phyloP scores from a whole-genome alignment of 2,797 vertebrate species.

The Melanitta fusca region DNA sequence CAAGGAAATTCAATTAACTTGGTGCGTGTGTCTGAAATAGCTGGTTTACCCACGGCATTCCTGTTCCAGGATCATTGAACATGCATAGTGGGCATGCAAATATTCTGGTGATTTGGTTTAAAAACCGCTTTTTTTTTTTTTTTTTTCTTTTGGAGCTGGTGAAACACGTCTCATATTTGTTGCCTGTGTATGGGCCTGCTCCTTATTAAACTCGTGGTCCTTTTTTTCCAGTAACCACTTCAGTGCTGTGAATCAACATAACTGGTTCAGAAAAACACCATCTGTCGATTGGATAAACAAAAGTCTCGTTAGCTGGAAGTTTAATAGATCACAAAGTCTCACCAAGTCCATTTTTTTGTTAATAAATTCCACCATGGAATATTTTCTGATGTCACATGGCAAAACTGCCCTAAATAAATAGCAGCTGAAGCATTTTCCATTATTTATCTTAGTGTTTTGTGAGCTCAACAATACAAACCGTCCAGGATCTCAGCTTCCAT shows the following conservation, averaged over 20 bases:
- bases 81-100: neutral
- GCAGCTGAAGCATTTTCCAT: constrained; percentile 52
- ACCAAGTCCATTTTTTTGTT: constrained; percentile 61
- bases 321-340: constrained; percentile 68
- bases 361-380: constrained; percentile 64
- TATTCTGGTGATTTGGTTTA: constrained; percentile 31
- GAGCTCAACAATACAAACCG: constrained; percentile 36
- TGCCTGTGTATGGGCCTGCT: constrained; percentile 22
- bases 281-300: constrained; percentile 78
- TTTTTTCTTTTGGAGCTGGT: constrained; percentile 1
- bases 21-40: neutral
- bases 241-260: constrained; percentile 57
- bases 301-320: constrained; percentile 63
- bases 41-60: neutral
- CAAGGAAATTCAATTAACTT: neutral
- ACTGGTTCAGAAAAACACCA: constrained; percentile 75
- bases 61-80: neutral
- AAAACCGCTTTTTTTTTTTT: neutral
- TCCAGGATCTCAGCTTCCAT: neutral
- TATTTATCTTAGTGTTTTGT: constrained; percentile 39
- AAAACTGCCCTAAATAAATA: constrained; percentile 53
- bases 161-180: constrained; percentile 23
- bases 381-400: constrained; percentile 47
- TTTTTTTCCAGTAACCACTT: constrained; percentile 63
- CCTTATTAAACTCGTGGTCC: constrained; percentile 10